A percentile compares a stretch with the other conserved stretches of the same genome.
Conservation (phyloP, 1,140 invertebrate genomes). For the Rhynchophorus ferrugineus region DNA sequence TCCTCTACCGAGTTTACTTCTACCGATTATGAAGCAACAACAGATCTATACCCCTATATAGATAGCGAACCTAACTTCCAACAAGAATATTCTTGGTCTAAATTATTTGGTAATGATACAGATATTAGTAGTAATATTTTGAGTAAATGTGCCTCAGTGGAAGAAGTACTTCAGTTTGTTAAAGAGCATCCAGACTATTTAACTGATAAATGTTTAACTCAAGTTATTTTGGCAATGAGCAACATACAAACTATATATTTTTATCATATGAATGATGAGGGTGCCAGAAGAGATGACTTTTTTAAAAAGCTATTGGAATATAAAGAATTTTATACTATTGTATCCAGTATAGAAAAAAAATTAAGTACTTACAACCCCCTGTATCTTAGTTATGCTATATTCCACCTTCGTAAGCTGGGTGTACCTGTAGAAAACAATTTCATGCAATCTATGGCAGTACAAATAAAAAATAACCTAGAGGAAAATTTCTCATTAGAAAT, state of each 20-base stretch:
- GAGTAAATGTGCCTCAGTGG: slow-evolving; percentile 28
- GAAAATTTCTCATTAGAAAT: slow-evolving; percentile 21
- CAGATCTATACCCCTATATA: slow-evolving; percentile 12
- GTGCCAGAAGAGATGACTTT: slow-evolving; percentile 12
- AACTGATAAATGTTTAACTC: slow-evolving; percentile 25
- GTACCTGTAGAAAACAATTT: slow-evolving; percentile 16
- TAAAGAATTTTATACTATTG: slow-evolving; percentile 24
- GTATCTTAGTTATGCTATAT: slow-evolving; percentile 28
- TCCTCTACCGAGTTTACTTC: background rate
- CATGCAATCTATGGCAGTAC: slow-evolving; percentile 24
- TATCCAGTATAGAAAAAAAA: slow-evolving; percentile 20
- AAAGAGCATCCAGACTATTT: slow-evolving; percentile 22
- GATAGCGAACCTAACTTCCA: background rate
- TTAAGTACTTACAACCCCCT: slow-evolving; percentile 24
- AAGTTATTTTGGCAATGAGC: slow-evolving; percentile 31
- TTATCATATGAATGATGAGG: slow-evolving; percentile 20
- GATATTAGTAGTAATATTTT: slow-evolving; percentile 27
- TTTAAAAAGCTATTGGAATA: slow-evolving; percentile 23
- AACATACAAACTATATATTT: slow-evolving; percentile 33
- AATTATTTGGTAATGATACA: slow-evolving; percentile 26
- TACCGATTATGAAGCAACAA: slow-evolving; percentile 13
- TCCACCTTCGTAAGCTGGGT: slow-evolving; percentile 34
- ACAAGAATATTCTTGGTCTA: slow-evolving; percentile 9
- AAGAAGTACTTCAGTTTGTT: slow-evolving; percentile 30
- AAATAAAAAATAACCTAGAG: slow-evolving; percentile 21